These are phyloP conservation scores for Alligator sinensis DNA, from an alignment of 2,113 vertebrate species.

Conservation along the genomic window DNA sequence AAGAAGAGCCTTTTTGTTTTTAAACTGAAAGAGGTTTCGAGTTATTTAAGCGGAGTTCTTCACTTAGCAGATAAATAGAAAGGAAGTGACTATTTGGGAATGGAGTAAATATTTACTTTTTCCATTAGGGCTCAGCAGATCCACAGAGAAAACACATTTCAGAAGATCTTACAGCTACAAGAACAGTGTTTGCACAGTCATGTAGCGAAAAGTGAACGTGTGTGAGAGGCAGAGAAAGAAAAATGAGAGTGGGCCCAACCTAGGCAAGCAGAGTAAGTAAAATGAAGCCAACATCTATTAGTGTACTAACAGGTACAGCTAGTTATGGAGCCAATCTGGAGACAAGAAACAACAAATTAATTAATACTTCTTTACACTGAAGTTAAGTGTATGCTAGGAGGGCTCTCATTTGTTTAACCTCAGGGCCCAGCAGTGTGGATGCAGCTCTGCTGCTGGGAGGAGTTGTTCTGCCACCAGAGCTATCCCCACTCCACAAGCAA, in stretches of 20 bases:
- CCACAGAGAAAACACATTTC: neutral
- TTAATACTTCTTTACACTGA: neutral
- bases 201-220: neutral
- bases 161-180: neutral
- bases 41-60: conserved; percentile 1
- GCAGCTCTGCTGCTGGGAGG: too few relatives aligned
- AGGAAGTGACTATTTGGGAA: neutral
- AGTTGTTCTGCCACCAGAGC: too few relatives aligned
- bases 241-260: neutral
- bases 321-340: neutral
- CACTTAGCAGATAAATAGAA: neutral
- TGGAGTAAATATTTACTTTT: neutral
- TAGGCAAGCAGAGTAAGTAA: neutral
- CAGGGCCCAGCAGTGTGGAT: too few relatives aligned
- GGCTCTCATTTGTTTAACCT: too few relatives aligned
- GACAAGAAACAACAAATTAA: neutral
- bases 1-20: too few relatives aligned
- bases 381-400: too few relatives aligned
- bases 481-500: too few relatives aligned
- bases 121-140: neutral
- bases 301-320: neutral
- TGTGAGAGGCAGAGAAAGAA: neutral
- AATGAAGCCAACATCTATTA: neutral
- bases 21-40: too few relatives aligned
- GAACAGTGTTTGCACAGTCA: neutral